Percentiles rank a stretch among this genome's conserved stretches.
Conservation (phyloP, 2,113 vertebrate genomes). For the Semicossyphus pulcher region DNA sequence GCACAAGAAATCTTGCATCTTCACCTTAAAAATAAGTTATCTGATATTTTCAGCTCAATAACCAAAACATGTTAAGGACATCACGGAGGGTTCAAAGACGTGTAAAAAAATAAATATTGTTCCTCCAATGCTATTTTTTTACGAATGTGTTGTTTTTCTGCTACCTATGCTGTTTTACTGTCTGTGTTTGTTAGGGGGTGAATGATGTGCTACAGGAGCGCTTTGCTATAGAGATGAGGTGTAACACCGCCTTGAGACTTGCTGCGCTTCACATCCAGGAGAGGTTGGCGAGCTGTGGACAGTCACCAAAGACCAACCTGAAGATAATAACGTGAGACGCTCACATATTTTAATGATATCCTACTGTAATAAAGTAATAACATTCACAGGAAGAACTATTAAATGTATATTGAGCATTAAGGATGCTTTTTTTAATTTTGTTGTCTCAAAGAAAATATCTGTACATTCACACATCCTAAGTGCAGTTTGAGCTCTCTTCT, state of each 20-base stretch:
- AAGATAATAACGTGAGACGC: constrained; percentile 93
- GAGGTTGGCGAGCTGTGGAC: constrained; percentile 88
- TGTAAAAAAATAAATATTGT: neutral
- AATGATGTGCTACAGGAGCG: constrained; percentile 95
- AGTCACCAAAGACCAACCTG: constrained; percentile 91
- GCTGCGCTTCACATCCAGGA: constrained; percentile 96
- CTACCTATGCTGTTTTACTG: neutral
- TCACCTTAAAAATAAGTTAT: too few species aligned
- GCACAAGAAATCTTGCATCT: too few species aligned
- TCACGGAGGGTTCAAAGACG: neutral
- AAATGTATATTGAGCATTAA: too few species aligned
- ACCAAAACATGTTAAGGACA: neutral
- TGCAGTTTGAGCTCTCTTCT: neutral
- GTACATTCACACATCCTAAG: neutral
- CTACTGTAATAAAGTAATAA: too few species aligned
- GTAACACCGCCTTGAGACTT: constrained; percentile 90
- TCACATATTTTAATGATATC: neutral
- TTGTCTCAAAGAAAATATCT: neutral
- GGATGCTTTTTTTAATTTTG: neutral
- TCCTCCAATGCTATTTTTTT: neutral
- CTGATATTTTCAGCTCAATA: neutral
- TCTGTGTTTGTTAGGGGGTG: constrained; percentile 87
- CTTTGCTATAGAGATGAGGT: constrained; percentile 97
- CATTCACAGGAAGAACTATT: too few species aligned
- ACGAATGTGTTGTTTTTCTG: neutral